Evolutionary conservation across 2,113 vertebrate species (phyloP).

Genomic region (Butorides virescens): DNA sequence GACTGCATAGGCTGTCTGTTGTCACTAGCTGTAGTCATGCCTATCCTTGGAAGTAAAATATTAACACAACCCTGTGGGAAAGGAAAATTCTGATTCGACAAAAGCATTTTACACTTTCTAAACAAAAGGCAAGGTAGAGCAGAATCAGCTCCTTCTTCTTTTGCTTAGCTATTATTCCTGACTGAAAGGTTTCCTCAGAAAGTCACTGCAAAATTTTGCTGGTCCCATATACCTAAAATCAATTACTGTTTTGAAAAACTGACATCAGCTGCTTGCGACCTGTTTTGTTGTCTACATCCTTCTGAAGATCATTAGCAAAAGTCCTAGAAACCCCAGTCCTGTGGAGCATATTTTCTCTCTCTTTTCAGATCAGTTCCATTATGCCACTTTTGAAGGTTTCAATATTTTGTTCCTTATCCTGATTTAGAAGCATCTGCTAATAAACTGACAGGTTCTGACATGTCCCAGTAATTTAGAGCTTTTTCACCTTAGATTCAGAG

Average conservation of each 20-base stretch:
- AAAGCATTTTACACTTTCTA: not conserved
- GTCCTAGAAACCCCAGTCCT: not conserved
- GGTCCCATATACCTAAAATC: not conserved
- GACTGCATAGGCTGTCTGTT: not conserved
- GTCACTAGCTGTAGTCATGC: not conserved
- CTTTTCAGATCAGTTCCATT: slow-evolving; percentile 8
- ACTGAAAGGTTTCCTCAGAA: not conserved
- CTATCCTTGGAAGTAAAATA: not conserved
- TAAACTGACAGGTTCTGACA: slow-evolving; percentile 62
- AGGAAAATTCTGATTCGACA: not conserved
- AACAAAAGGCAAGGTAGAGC: not conserved
- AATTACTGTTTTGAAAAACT: slow-evolving; percentile 7
- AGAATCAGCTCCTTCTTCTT: not conserved
- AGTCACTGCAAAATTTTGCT: not conserved
- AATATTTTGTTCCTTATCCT: slow-evolving; percentile 17
- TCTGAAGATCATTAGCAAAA: not conserved
- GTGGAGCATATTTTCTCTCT: not conserved
- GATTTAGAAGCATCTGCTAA: slow-evolving; percentile 56
- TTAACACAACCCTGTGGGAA: not conserved
- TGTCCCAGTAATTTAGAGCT: slow-evolving; percentile 21
- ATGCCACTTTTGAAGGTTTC: not conserved
- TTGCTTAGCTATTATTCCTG: not conserved
- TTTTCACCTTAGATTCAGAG: slow-evolving; percentile 19
- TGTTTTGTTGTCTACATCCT: not conserved
- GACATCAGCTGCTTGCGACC: not conserved